Conservation (phyloP, 2,888 invertebrate species). For the Anthophora plumipes region DNA sequence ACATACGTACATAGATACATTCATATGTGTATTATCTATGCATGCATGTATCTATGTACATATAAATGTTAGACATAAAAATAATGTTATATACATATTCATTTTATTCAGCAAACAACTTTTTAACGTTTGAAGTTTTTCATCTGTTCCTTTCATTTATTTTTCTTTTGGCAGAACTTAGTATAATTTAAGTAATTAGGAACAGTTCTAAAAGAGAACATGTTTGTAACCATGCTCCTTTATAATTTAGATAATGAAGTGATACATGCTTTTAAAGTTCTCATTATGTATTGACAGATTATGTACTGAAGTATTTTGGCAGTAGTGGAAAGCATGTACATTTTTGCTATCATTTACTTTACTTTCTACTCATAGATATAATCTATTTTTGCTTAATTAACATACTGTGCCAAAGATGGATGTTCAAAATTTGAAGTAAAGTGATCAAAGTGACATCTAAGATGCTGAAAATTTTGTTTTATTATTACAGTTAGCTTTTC, state of each 20-base stretch:
- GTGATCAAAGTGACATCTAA: constrained; percentile 62
- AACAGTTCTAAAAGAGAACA: constrained; percentile 12
- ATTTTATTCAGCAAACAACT: constrained; percentile 50
- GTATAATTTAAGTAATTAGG: constrained; percentile 47
- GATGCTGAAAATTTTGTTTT: constrained; percentile 74
- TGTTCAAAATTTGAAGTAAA: constrained; percentile 79
- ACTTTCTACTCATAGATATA: constrained; percentile 59
- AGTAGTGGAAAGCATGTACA: constrained; percentile 48
- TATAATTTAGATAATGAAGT: constrained; percentile 41
- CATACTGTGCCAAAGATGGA: constrained; percentile 81
- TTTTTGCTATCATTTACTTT: constrained; percentile 58
- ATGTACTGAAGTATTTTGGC: constrained; percentile 31
- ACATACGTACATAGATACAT: constrained; percentile 44
- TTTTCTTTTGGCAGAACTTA: constrained; percentile 50
- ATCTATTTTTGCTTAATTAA: constrained; percentile 74
- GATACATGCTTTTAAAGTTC: constrained; percentile 33
- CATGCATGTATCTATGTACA: constrained; percentile 40
- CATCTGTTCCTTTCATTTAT: constrained; percentile 16
- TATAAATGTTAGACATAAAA: constrained; percentile 45
- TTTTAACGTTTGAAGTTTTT: constrained; percentile 54
- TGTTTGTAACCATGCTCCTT: constrained; percentile 53
- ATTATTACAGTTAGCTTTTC: constrained; percentile 61
- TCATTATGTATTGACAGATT: constrained; percentile 18
- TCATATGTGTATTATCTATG: constrained; percentile 15
- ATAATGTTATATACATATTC: constrained; percentile 54